Evolutionary conservation across 1,140 invertebrate genomes (phyloP), one percentile per base, ranked within the genome.

Genomic region (Xylocopa sonorina): DNA sequence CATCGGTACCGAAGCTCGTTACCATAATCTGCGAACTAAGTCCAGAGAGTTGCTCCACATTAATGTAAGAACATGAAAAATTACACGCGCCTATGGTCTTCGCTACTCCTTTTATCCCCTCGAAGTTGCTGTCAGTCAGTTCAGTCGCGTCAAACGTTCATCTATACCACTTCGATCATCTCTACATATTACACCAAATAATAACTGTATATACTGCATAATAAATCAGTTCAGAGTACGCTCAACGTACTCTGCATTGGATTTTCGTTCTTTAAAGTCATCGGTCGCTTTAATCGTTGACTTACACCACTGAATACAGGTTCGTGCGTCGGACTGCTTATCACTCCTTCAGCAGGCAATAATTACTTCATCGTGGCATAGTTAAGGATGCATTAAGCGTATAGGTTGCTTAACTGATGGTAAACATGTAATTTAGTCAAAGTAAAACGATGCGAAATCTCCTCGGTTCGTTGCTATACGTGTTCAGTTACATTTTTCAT

Each of bases 11-110:
- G 46, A 69, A 73, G 43, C 83, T 86, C 84, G 81, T 86, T 86
- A 86, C 76, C 83, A 82, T 86, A 86, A 83, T 86, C 80, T 77
- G 68, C 60, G 27, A 82, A 85, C 66, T 82, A 82, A 81, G 64
- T 81, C 69, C 51, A 24, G 18, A 4, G 14, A 67, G 14, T 80
- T 68, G 29, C 62, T 32, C 32, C 73, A 68, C 53, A 74, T 73
- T 80, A 75, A 83, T 84, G 77, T 43, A 63, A 68, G 67, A 29
- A 67, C 55, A 68, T 34, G 62, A 76, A 75, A 73, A 84, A 63
- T 72, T 51, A 32, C 63, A 55, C 29, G 34, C 12, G 1, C 46
- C 41, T 24, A 55, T 5, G 32, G 27, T 67, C 46, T 38, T 21
- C 0, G 1, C 1, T 18, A 9, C 21, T 18, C 1, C 14, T 18